These are phyloP conservation scores for Epizoanthus scotinus DNA, from an alignment of 92 coral and sea anemone species.

Conservation along the genomic window DNA sequence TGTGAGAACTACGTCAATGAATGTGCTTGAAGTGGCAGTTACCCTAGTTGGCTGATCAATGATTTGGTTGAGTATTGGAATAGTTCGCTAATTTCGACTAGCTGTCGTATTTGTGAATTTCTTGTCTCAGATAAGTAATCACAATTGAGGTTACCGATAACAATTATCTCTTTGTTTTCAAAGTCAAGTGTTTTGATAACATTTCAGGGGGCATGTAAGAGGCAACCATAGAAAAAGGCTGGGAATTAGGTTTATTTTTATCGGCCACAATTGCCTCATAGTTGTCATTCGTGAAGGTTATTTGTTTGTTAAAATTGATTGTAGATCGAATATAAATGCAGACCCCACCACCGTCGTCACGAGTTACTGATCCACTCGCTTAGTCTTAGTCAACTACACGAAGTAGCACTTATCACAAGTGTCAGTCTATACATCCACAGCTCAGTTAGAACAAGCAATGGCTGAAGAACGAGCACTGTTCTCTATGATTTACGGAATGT, in stretches of 20 bases:
- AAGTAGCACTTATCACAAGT: too few species aligned
- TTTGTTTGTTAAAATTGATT: too few species aligned
- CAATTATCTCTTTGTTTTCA: constrained; percentile 9
- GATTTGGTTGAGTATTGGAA: not conserved
- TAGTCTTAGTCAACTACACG: too few species aligned
- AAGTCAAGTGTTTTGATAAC: not conserved
- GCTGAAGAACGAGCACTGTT: too few species aligned
- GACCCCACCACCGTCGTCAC: too few species aligned
- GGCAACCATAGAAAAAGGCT: not conserved
- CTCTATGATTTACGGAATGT: constrained; percentile 53
- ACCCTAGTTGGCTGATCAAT: constrained; percentile 30
- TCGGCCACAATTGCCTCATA: too few species aligned
- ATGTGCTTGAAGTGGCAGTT: constrained; percentile 21
- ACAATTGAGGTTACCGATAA: constrained; percentile 15
- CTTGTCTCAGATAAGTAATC: constrained; percentile 13
- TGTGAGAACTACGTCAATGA: constrained; percentile 31
- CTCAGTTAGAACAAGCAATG: too few species aligned
- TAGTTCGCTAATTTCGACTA: constrained; percentile 21
- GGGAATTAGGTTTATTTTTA: too few species aligned
- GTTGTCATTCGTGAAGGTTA: too few species aligned
- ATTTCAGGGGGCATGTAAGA: not conserved
- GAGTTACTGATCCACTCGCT: too few species aligned
- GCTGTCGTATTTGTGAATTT: constrained; percentile 3
- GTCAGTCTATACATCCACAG: too few species aligned
- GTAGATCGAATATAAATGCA: too few species aligned